Percentiles rank a stretch among this genome's conserved stretches.
Evolutionary conservation across 2,113 vertebrate genomes (phyloP).

Genomic region (Paracanthobrama guichenoti): DNA sequence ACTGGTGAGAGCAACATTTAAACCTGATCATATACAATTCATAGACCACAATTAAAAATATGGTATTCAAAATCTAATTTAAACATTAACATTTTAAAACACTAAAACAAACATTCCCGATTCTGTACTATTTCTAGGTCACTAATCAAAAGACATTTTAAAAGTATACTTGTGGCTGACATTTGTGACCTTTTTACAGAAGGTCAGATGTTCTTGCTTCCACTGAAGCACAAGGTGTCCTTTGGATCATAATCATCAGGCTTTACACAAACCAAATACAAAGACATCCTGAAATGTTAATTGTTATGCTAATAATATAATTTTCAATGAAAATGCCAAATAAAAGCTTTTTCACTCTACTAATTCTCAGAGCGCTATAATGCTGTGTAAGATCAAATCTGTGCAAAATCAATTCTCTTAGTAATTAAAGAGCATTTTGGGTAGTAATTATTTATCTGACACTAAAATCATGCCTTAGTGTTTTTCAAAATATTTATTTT

Average conservation of each 20-base stretch:
- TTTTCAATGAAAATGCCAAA: background rate
- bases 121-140: background rate
- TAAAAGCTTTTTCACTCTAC: background rate
- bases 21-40: background rate
- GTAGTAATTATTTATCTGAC: background rate
- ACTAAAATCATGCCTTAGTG: background rate
- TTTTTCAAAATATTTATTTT: background rate
- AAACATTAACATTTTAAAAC: background rate
- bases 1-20: conserved; percentile 75
- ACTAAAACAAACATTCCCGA: background rate
- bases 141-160: background rate
- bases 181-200: conserved; percentile 12
- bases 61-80: background rate
- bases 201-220: background rate
- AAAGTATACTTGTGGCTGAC: background rate
- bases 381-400: background rate
- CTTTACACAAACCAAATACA: background rate
- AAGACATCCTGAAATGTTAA: background rate
- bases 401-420: background rate
- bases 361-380: background rate
- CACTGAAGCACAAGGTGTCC: background rate
- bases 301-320: background rate
- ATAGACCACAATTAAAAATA: background rate
- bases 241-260: background rate
- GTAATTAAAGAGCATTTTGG: background rate